phyloP scores from a whole-genome alignment of 2,797 vertebrate genomes.

The Brachyrhaphis roseni region DNA sequence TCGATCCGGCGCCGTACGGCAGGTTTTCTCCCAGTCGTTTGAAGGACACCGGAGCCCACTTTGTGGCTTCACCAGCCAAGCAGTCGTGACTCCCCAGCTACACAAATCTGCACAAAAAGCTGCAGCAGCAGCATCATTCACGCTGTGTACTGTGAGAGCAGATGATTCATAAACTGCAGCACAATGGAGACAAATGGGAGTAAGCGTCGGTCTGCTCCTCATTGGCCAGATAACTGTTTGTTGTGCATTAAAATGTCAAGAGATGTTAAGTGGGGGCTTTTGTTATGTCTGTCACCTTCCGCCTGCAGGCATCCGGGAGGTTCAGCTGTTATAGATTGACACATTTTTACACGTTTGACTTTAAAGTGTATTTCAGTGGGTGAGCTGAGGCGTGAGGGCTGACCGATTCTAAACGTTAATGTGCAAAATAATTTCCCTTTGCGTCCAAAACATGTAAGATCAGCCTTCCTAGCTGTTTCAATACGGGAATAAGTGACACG shows the following conservation, averaged over 20 bases:
- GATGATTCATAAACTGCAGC: constrained; percentile 38
- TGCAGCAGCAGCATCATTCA: background rate
- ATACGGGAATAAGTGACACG: background rate
- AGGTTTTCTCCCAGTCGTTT: constrained; percentile 51
- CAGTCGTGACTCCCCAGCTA: constrained; percentile 29
- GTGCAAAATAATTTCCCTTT: background rate
- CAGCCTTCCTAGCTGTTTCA: background rate
- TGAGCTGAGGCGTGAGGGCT: background rate
- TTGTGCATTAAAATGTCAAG: constrained; percentile 21
- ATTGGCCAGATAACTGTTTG: constrained; percentile 8
- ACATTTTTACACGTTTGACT: constrained; percentile 62
- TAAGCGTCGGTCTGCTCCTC: constrained; percentile 5
- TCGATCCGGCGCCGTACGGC: constrained; percentile 32
- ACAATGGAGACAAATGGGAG: constrained; percentile 51
- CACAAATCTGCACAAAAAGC: constrained; percentile 21
- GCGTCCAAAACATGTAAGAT: background rate
- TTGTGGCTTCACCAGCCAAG: constrained; percentile 22
- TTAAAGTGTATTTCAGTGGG: constrained; percentile 29
- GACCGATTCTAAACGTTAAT: background rate
- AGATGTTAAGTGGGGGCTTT: constrained; percentile 19
- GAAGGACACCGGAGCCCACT: constrained; percentile 55
- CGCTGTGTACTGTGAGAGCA: constrained; percentile 13
- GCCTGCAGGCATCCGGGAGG: constrained; percentile 31
- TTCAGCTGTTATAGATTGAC: constrained; percentile 58
- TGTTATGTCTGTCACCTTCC: constrained; percentile 46